Base-by-base conservation (phyloP, 2,113 vertebrate species). In the Pampusana beccarii region DNA sequence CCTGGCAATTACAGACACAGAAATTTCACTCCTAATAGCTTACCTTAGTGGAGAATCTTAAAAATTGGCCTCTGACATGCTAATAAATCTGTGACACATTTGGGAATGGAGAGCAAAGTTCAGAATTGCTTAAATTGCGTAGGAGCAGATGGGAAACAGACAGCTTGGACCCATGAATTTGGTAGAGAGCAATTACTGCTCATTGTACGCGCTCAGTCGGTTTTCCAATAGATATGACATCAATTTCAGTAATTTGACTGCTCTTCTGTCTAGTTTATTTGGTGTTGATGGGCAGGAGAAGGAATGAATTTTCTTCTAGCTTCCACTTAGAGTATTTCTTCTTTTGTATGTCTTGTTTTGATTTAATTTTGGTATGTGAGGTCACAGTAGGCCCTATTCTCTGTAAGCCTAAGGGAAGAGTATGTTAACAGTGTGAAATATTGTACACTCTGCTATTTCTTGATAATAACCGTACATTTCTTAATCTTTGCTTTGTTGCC, bases 81-180 rank as follows among this genome's bases (percentile, higher is more conserved):
- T 95, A 89, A 78, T 96, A 96, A 94, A 96, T 94, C 92, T 67
- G 91, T 85, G 86, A 93, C 79, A 93, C 77, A 34, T 96, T 97
- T 94, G 90, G 95, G 92, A 46, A 48, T 0, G 0, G 80, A 96
- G 95, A 95, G 90, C 65, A 95, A 93, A 97, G 97, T 97, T 98
- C 96, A 95, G 93, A 96, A 97, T 97, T 96, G 97, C 96, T 97
- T 97, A 96, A 97, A 97, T 97, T 98, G 93, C 74, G 13, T 92
- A 94, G 94, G 86, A 97, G 81, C 95, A 97, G 96, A 97, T 97
- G 96, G 96, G 94, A 96, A 98, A 89, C 92, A 81, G 89, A 33
- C 86, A 97, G 78, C 85, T 90, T 88, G 66, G 96, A n/a, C 80
- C 80, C 44, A 6, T 86, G 95, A 90, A 96, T 97, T 95, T 94